Base-by-base conservation (phyloP, 2,797 vertebrate genomes). In the Momotus momota region DNA sequence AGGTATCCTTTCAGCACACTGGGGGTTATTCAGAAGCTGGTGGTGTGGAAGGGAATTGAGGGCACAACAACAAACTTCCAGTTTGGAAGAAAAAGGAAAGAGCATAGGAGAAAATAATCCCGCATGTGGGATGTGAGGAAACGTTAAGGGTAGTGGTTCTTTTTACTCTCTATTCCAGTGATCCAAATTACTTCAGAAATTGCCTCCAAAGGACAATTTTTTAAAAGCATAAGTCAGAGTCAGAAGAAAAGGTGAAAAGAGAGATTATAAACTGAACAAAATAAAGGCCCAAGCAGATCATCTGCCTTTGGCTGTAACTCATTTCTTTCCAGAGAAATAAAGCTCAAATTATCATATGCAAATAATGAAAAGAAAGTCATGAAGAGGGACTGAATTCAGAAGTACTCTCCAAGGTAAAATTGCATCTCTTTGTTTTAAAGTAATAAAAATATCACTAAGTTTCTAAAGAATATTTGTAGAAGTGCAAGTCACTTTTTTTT, bases 271-370 rank as follows among this genome's bases (percentile, higher is more conserved):
- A 66, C 21, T 12, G 69, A 92, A 84, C 9, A 25, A 81, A 91
- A 75, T 17, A 67, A 58, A 78, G 60, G 2, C 10, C 11, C 14
- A 78, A 74, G 54, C 9, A 57, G 12, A 46, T 65, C 4, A 52
- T 54, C 41, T 62, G 58, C 51, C n/a, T 58, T 82, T 64, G 27
- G 31, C 19, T 66, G 35, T 41, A 82, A 70, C 26, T 92, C 5
- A 60, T 33, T 43, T 81, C 21, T 86, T 93, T 86, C 62, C 55
- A 57, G 49, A 88, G 69, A 86, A 91, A 88, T 62, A 81, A 86
- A 74, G 16, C 71, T 83, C 33, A 77, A 57, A 90, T 88, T 70
- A 74, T 51, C 33, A 38, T 84, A 81, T 21, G 71, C 10, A 18
- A 90, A 67, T 43, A 88, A 86, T 9, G 57, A 86, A 84, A 80